Base-by-base conservation (phyloP, 1,140 invertebrate species). In the Colletes latitarsis region DNA sequence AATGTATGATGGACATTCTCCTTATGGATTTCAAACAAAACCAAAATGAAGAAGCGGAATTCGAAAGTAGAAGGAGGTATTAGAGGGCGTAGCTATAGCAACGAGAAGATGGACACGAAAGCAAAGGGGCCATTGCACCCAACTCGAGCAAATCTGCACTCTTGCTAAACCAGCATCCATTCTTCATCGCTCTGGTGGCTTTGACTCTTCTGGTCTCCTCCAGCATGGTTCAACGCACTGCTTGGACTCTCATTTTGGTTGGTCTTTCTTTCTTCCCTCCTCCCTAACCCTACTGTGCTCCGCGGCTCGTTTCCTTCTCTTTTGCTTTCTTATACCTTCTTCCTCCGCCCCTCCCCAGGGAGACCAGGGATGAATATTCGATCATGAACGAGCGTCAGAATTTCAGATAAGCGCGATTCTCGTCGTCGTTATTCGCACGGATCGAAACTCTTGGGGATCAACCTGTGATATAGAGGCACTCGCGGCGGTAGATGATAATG, bases 111-210 rank as follows among this genome's bases (percentile, higher is more conserved):
- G 88, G 90, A 90, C 82, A 86, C 78, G 86, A 88, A 89, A 89
- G 77, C 67, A 76, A 89, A 91, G 91, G 88, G 92, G 92, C 92
- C 92, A 90, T 93, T 93, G 93, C 92, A 93, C 93, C 86, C 91
- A 86, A 88, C 80, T 84, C 83, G 76, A 85, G 82, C 85, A 91
- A 93, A 92, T 93, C 89, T 93, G 91, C 89, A 92, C 91, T 93
- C 91, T 89, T 90, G 89, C 88, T 90, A 91, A 92, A 92, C 88
- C 90, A 91, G 91, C 90, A 89, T 90, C 89, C 91, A 92, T 92
- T 92, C 91, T 87, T 93, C 90, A 91, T 92, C 88, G 80, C 88
- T 87, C 58, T 63, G 85, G 79, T 84, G 74, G 83, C 77, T 91
- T 89, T 84, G 84, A 83, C 84, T 89, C 81, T 77, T 83, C 60